Evolutionary conservation across 2,888 invertebrate species (phyloP).

Genomic region (Parelbella ahira): DNA sequence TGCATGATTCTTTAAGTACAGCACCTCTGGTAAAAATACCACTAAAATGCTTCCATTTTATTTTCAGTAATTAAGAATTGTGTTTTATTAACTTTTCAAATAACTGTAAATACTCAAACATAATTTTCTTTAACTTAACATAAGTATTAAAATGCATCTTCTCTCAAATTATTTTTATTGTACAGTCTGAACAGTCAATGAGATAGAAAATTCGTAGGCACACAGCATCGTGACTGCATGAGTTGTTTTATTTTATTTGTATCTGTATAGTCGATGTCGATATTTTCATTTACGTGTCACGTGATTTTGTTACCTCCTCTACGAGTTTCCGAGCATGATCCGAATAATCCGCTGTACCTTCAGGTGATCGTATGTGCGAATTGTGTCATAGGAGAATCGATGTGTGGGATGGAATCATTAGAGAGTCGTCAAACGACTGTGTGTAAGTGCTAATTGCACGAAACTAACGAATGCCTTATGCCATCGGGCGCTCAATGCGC

Average conservation of each 20-base stretch:
- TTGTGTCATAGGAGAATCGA: slow-evolving; percentile 3
- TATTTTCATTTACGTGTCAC: slow-evolving; percentile 40
- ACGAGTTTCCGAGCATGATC: slow-evolving; percentile 61
- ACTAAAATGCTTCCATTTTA: slow-evolving; percentile 18
- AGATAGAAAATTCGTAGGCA: neutral
- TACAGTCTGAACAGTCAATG: too few relatives aligned
- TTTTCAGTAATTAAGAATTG: slow-evolving; percentile 19
- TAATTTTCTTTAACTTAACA: too few relatives aligned
- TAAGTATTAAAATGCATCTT: too few relatives aligned
- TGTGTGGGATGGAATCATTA: slow-evolving; percentile 9
- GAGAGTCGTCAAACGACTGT: neutral
- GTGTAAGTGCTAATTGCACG: too few relatives aligned
- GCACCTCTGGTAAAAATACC: slow-evolving; percentile 36
- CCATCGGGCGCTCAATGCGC: slow-evolving; percentile 3
- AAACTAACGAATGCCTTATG: slow-evolving; percentile 3
- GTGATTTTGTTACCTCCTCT: slow-evolving; percentile 63
- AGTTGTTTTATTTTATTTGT: slow-evolving; percentile 3
- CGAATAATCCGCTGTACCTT: slow-evolving; percentile 20
- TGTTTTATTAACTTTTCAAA: slow-evolving; percentile 32
- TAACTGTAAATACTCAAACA: slow-evolving; percentile 53
- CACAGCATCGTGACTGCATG: slow-evolving; percentile 21
- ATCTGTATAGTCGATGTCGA: slow-evolving; percentile 20
- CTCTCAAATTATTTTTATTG: too few relatives aligned
- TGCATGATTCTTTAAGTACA: slow-evolving; percentile 51
- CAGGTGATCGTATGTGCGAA: slow-evolving; percentile 15